phyloP scores from a whole-genome alignment of 53 echinoderm and acorn worm species.

The Henricia sp. region DNA sequence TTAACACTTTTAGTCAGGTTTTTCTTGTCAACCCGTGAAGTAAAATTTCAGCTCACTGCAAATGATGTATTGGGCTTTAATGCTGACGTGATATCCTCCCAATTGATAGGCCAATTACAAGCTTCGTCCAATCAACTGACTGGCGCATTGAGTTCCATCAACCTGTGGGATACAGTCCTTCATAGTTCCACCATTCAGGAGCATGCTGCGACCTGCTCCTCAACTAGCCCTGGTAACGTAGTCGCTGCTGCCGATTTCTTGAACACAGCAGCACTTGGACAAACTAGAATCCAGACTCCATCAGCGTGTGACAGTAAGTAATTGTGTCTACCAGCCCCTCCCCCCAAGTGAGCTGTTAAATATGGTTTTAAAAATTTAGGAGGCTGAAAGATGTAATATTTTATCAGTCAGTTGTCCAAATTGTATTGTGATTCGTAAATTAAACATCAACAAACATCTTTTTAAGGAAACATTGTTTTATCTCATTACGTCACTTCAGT shows the following conservation, averaged over 20 bases:
- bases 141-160: conserved; percentile 18
- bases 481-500: no score
- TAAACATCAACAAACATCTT: no score
- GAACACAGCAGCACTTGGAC: neutral
- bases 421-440: no score
- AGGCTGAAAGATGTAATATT: no score
- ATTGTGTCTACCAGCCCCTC: neutral
- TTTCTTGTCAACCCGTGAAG: neutral
- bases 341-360: neutral
- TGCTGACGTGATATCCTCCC: neutral
- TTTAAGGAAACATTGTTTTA: no score
- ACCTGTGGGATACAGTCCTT: conserved; percentile 45
- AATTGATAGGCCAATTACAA: neutral
- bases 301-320: conserved; percentile 13
- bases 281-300: neutral
- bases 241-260: conserved; percentile 27
- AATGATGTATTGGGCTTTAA: neutral
- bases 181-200: neutral
- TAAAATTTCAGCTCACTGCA: neutral
- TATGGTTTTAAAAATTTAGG: neutral
- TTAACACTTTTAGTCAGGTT: no score
- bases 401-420: neutral
- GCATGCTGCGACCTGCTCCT: conserved; percentile 14
- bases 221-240: conserved; percentile 21
- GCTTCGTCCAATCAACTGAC: neutral